Conservation (phyloP, 1,140 invertebrate species). For the Penaeus chinensis region DNA sequence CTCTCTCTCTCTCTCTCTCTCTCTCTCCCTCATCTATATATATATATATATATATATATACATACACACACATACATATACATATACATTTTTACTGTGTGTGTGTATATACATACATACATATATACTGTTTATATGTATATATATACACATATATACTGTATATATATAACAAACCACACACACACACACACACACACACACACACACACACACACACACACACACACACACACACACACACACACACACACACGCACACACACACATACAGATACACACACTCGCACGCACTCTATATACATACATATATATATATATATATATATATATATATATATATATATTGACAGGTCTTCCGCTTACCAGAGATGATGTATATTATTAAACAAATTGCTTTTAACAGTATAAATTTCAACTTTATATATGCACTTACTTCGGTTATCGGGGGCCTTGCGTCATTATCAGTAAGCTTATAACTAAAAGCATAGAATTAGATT, state of each 20-base stretch:
- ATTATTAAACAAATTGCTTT: too few relatives aligned
- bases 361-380: too few relatives aligned
- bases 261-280: neutral
- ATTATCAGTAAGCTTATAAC: too few relatives aligned
- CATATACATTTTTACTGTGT: neutral
- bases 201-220: neutral
- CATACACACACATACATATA: neutral
- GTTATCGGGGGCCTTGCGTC: too few relatives aligned
- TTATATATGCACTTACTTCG: too few relatives aligned
- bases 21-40: too few relatives aligned
- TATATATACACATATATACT: neutral
- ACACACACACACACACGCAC: slow-evolving; percentile 2
- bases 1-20: too few relatives aligned
- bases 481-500: too few relatives aligned
- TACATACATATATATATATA: too few relatives aligned
- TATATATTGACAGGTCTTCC: too few relatives aligned
- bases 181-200: neutral
- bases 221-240: neutral
- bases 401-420: too few relatives aligned
- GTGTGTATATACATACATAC: neutral
- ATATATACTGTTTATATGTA: neutral
- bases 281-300: neutral
- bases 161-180: neutral
- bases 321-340: too few relatives aligned
- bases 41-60: neutral